Conservation (phyloP, 1,140 invertebrate genomes). For the Cydia splendana region DNA sequence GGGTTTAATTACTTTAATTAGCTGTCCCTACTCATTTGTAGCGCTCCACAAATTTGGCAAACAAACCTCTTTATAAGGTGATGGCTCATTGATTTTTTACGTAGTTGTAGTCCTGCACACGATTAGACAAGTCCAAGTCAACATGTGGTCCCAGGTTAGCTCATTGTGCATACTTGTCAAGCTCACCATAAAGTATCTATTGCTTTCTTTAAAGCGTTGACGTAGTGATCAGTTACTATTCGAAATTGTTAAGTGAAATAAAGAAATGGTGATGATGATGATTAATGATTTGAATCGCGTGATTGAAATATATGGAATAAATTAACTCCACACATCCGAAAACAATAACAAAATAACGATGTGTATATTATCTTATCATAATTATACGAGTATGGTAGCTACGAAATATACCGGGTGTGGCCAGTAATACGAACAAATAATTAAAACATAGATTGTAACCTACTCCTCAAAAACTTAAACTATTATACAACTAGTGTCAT, state of each 20-base stretch:
- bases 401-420: too few relatives aligned
- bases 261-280: too few relatives aligned
- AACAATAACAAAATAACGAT: neutral
- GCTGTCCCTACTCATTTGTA: constrained; percentile 31
- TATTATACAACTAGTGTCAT: too few relatives aligned
- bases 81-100: constrained; percentile 25
- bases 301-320: too few relatives aligned
- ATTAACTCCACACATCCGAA: neutral
- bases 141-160: constrained; percentile 51
- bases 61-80: constrained; percentile 39
- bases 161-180: neutral
- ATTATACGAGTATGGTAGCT: too few relatives aligned
- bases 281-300: too few relatives aligned
- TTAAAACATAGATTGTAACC: too few relatives aligned
- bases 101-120: constrained; percentile 42
- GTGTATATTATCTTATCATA: too few relatives aligned
- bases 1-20: constrained; percentile 4
- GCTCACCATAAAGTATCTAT: neutral
- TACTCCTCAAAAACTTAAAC: too few relatives aligned
- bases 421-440: too few relatives aligned
- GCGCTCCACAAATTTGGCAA: constrained; percentile 28
- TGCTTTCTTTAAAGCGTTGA: constrained; percentile 2
- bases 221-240: neutral
- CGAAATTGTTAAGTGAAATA: too few relatives aligned
- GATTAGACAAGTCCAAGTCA: constrained; percentile 37